These are phyloP conservation scores for Ylistrum balloti DNA, from an alignment of 1,140 invertebrate species.

Conservation along the genomic window DNA sequence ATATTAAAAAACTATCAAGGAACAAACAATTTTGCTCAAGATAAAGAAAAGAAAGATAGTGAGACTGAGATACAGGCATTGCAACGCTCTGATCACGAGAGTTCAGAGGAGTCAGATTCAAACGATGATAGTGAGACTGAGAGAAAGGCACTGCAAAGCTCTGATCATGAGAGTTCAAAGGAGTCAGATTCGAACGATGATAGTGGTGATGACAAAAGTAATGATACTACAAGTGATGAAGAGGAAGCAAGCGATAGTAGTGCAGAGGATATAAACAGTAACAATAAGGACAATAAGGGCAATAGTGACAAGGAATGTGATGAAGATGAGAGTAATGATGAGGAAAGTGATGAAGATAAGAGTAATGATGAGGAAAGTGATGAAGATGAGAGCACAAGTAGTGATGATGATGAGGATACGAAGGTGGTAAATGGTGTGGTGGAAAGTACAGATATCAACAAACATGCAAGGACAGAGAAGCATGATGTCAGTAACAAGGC, in stretches of 20 bases:
- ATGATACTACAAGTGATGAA: conserved; percentile 35
- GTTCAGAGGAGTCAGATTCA: background rate
- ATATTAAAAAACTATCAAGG: background rate
- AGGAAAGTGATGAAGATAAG: conserved; percentile 36
- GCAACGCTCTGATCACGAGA: background rate
- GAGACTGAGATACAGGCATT: background rate
- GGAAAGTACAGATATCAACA: background rate
- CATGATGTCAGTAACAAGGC: background rate
- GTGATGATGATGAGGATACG: background rate
- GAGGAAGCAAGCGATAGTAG: conserved; percentile 21
- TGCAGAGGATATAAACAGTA: conserved; percentile 22
- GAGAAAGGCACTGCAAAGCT: background rate
- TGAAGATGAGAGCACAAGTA: conserved; percentile 16
- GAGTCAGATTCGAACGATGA: background rate
- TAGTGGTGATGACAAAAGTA: background rate
- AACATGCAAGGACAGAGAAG: background rate
- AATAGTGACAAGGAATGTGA: background rate
- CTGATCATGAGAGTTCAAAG: background rate
- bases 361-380: conserved; percentile 19
- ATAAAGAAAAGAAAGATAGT: conserved; percentile 1
- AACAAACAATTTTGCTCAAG: background rate
- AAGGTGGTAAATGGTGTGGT: background rate
- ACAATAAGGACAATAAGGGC: background rate
- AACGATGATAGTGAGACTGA: background rate
- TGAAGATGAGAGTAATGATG: conserved; percentile 1